These are phyloP conservation scores for Parambassis ranga DNA, from an alignment of 2,797 vertebrate genomes.

Conservation along the genomic window DNA sequence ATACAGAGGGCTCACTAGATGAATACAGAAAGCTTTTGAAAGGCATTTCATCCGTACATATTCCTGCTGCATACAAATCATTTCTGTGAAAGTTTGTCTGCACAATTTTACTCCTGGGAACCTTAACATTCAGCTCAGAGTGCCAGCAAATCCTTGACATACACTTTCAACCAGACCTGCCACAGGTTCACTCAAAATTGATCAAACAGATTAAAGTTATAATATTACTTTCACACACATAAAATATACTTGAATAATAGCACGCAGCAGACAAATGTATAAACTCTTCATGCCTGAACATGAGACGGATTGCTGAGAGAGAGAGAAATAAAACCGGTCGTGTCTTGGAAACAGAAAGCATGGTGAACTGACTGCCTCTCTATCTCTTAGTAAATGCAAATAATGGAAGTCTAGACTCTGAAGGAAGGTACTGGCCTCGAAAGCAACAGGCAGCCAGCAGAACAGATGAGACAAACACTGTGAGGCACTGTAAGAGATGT, in stretches of 20 bases:
- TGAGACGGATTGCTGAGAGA: not conserved
- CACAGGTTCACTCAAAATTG: constrained; percentile 10
- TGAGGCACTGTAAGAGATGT: constrained; percentile 16
- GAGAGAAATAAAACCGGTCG: not conserved
- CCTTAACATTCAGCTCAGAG: constrained; percentile 60
- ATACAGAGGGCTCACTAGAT: constrained; percentile 50
- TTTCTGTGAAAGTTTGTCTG: constrained; percentile 47
- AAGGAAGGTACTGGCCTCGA: constrained; percentile 20
- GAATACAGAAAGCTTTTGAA: constrained; percentile 69
- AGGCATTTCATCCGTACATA: constrained; percentile 55
- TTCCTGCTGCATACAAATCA: constrained; percentile 68
- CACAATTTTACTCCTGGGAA: constrained; percentile 37
- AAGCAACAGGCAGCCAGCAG: constrained; percentile 21
- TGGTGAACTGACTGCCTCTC: constrained; percentile 5
- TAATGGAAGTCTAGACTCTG: constrained; percentile 33
- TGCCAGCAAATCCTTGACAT: constrained; percentile 44
- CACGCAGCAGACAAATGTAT: not conserved
- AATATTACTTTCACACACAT: constrained; percentile 3
- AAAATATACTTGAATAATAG: not conserved
- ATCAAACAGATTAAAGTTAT: constrained; percentile 24
- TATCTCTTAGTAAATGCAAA: constrained; percentile 39
- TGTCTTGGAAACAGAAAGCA: constrained; percentile 24
- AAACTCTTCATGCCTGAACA: not conserved
- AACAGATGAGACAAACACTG: constrained; percentile 31
- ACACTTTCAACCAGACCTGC: constrained; percentile 26